Conservation (phyloP, 2,888 invertebrate species). For the Aphodius granarius region DNA sequence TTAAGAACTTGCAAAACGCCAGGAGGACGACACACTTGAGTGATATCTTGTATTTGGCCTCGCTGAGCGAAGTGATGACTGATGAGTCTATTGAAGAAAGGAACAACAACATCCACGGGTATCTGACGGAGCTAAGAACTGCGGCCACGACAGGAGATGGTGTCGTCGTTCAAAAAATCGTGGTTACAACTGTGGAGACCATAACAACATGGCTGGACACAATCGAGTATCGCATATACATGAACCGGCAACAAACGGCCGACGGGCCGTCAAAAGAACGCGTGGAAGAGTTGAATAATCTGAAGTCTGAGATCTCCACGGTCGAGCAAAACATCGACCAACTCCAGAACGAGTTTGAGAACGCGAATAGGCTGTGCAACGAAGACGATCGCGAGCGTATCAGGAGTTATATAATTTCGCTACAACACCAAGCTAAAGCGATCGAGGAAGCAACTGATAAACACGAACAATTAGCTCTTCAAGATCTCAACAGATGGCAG, state of each 20-base stretch:
- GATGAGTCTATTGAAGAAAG: slow-evolving; percentile 60
- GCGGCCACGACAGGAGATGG: slow-evolving; percentile 64
- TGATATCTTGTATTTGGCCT: slow-evolving; percentile 64
- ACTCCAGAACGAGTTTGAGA: slow-evolving; percentile 61
- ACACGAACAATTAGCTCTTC: slow-evolving; percentile 59
- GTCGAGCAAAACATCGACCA: slow-evolving; percentile 68
- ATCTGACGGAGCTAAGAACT: slow-evolving; percentile 60
- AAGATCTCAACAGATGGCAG: slow-evolving; percentile 70
- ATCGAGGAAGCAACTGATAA: slow-evolving; percentile 69
- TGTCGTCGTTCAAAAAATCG: slow-evolving; percentile 65
- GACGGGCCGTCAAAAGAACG: slow-evolving; percentile 64
- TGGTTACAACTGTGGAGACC: slow-evolving; percentile 76
- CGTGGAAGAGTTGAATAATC: slow-evolving; percentile 62
- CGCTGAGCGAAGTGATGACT: slow-evolving; percentile 59
- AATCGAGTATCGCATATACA: slow-evolving; percentile 76
- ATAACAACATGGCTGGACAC: slow-evolving; percentile 85
- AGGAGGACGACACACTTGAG: slow-evolving; percentile 61
- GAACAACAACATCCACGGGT: slow-evolving; percentile 62
- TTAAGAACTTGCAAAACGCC: slow-evolving; percentile 60
- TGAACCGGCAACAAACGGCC: slow-evolving; percentile 60
- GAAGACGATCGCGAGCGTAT: slow-evolving; percentile 56
- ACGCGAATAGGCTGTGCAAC: slow-evolving; percentile 55
- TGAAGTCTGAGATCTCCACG: slow-evolving; percentile 67
- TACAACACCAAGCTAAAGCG: slow-evolving; percentile 69
- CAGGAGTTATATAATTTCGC: slow-evolving; percentile 59